Base-by-base conservation (phyloP, 2,797 vertebrate genomes). In the Philypnodon macrostomus region DNA sequence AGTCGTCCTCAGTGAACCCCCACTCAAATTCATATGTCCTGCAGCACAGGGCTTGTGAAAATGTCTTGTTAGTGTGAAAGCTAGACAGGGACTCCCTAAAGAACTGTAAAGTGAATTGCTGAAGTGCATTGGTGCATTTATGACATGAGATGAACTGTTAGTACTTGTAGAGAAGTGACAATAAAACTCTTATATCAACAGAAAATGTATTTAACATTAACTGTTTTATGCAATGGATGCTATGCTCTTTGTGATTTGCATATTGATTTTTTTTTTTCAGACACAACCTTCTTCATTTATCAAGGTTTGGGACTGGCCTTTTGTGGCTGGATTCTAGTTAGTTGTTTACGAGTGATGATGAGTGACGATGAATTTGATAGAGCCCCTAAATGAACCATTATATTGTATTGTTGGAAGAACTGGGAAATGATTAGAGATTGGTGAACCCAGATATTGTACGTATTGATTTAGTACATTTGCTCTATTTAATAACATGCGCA, bases 401-500 rank as follows among this genome's bases (percentile, higher is more conserved):
- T 17, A 14, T 36, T 14, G 16, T 8, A 34, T 11, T 36, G 15
- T 16, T 17, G 7, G 7, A 36, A 18, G 34, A 36, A 11, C 13
- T 8, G 16, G 16, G 34, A 10, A 36, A 5, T 35, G 33, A 15
- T 8, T n/a, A n/a, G 17, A 42, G 18, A 33, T 45, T 39, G 3
- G 47, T 30, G 5, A n/a, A 2, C 29, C 14, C 8, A 35, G 27
- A 54, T 47, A 34, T 5, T 42, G 16, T 10, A 32, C 34, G 33
- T 36, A 42, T 10, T 73, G 64, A 34, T 27, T n/a, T 47, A 69
- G 39, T 58, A 45, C 51, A 11, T 48, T 61, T n/a, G n/a, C n/a
- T n/a, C n/a, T n/a, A n/a, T n/a, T 47, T 63, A 48, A 53, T 52
- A 31, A 58, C 44, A 63, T 65, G 35, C 40, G 47, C 41, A 59